phyloP scores from a whole-genome alignment of 2,888 invertebrate genomes.

The Dyspetes luteomarginatus region DNA sequence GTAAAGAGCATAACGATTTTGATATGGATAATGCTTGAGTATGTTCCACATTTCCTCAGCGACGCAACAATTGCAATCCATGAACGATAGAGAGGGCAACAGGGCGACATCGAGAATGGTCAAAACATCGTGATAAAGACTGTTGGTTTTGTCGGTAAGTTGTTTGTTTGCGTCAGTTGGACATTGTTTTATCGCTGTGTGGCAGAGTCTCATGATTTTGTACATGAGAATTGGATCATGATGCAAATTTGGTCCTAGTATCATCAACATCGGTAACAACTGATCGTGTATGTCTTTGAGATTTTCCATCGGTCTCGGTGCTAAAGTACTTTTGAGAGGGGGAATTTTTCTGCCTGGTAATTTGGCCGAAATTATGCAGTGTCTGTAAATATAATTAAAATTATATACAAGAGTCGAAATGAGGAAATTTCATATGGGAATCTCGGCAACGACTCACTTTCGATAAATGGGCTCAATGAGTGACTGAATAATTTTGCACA shows the following conservation, averaged over 20 bases:
- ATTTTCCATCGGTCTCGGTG: slow-evolving; percentile 88
- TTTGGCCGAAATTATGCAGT: slow-evolving; percentile 90
- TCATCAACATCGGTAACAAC: slow-evolving; percentile 93
- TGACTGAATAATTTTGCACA: slow-evolving; percentile 92
- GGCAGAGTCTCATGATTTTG: slow-evolving; percentile 88
- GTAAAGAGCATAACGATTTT: slow-evolving; percentile 93
- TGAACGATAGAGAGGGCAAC: slow-evolving; percentile 94
- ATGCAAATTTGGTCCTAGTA: slow-evolving; percentile 94
- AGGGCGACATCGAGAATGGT: slow-evolving; percentile 94
- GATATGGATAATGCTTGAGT: slow-evolving; percentile 93
- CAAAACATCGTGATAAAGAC: slow-evolving; percentile 92
- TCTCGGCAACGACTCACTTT: slow-evolving; percentile 59
- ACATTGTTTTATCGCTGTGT: slow-evolving; percentile 79
- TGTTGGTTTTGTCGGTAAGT: slow-evolving; percentile 78
- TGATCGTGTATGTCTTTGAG: slow-evolving; percentile 90
- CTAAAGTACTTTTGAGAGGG: slow-evolving; percentile 85
- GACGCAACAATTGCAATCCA: slow-evolving; percentile 97
- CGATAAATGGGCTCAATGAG: slow-evolving; percentile 94
- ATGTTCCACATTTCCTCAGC: slow-evolving; percentile 99
- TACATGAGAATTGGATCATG: slow-evolving; percentile 95
- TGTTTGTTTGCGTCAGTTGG: slow-evolving; percentile 78
- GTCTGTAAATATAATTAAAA: slow-evolving; percentile 83
- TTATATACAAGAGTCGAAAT: not conserved
- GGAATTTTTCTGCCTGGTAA: slow-evolving; percentile 85
- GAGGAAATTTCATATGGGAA: not conserved